Percentiles rank a stretch among this genome's conserved stretches.
These are phyloP conservation scores for Empis livida DNA, from an alignment of 2,888 invertebrate species.

Conservation along the genomic window DNA sequence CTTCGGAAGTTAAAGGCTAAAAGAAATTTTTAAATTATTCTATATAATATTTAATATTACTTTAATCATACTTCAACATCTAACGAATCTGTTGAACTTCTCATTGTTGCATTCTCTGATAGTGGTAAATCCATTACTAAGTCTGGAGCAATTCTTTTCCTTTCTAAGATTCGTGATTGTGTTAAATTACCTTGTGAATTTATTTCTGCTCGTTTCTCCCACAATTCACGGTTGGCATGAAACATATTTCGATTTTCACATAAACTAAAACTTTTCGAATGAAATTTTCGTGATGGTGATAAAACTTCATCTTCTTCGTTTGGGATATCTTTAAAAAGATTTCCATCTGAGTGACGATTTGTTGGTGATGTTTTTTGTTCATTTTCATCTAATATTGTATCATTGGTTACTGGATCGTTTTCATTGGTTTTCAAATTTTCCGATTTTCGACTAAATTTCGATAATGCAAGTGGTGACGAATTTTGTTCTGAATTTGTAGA, in stretches of 20 bases:
- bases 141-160: conserved; percentile 53
- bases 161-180: conserved; percentile 23
- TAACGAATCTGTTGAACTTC: conserved; percentile 22
- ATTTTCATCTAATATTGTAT: neutral
- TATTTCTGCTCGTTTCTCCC: conserved; percentile 46
- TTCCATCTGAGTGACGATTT: conserved; percentile 13
- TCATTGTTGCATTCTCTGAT: conserved; percentile 26
- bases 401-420: neutral
- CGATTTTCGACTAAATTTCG: conserved; percentile 9
- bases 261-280: conserved; percentile 13
- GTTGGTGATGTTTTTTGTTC: neutral
- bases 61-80: conserved; percentile 18
- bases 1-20: conserved; percentile 32
- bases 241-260: conserved; percentile 12
- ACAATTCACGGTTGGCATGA: conserved; percentile 42
- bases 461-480: neutral
- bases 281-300: conserved; percentile 12
- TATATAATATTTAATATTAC: neutral
- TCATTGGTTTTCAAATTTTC: conserved; percentile 8
- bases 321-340: conserved; percentile 10
- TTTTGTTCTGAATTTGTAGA: conserved; percentile 8
- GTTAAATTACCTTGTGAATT: conserved; percentile 37
- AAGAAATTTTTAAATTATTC: neutral
- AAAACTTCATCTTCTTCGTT: conserved; percentile 5
- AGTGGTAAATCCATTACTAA: conserved; percentile 73